Evolutionary conservation across 2,113 vertebrate genomes (phyloP), one percentile per base, ranked within the genome.

Genomic region (Austrofundulus limnaeus): DNA sequence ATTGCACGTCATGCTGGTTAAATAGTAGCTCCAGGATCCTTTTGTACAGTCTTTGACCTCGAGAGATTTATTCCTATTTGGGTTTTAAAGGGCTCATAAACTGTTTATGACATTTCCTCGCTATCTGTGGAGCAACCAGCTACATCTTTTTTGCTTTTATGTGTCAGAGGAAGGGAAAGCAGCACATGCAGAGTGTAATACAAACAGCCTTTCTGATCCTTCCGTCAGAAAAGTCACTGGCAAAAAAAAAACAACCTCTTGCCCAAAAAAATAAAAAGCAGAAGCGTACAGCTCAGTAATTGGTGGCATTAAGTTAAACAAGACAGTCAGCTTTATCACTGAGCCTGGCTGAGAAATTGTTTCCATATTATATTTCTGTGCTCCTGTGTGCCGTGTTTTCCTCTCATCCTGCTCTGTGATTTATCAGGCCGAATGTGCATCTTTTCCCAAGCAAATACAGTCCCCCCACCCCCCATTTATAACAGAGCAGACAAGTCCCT

Each of bases 391-490:
- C 72, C 75, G 70, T 68, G 72, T 72, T 83, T 34, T 75, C 78
- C 64, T 77, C 66, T 53, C 34, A 2, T 61, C 69, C 75, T 49
- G 60, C 69, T 56, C 61, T 61, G 72, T 84, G 80, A 91, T 91
- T 92, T 89, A 91, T 92, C 85, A 87, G 73, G 65, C 74, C 48
- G 58, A 86, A 82, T 85, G 87, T 80, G 82, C 85, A 84, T 87
- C 86, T 87, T 82, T 77, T 80, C 67, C 81, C 76, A 21, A 52
- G 80, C 84, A 84, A 84, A 89, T 85, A 59, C 60, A 50, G 60
- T 66, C 64, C 60, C 43, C 43, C 7, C n/a, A n/a, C 64, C 60
- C 43, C 43, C 82, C 77, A 90, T 90, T 89, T 88, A 89, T 89
- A 84, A 84, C 78, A 45, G 48, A 57, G 75, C 75, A 85, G 82